These are phyloP conservation scores for Mythimna albipuncta DNA, from an alignment of 2,888 invertebrate species.

Conservation along the genomic window DNA sequence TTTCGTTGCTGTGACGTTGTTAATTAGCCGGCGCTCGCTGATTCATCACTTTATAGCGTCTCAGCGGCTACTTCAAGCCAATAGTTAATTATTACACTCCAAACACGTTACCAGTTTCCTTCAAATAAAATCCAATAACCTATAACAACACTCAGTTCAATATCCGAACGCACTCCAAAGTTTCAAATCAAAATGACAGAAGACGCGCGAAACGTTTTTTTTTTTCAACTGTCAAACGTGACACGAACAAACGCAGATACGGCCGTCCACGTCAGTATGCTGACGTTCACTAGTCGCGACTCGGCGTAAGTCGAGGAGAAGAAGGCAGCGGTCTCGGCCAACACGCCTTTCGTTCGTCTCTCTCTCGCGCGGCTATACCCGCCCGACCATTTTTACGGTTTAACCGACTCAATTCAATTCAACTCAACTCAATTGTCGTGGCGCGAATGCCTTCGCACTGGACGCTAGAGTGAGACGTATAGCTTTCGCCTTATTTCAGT, in stretches of 20 bases:
- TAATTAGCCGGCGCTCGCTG: constrained; percentile 90
- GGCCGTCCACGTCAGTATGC: constrained; percentile 87
- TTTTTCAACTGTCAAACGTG: constrained; percentile 83
- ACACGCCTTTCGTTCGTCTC: constrained; percentile 90
- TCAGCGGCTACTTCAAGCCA: constrained; percentile 84
- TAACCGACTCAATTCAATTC: constrained; percentile 90
- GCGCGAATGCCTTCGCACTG: constrained; percentile 88
- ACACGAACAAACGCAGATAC: constrained; percentile 78
- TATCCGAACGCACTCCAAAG: constrained; percentile 80
- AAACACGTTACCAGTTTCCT: constrained; percentile 74
- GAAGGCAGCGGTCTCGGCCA: constrained; percentile 90
- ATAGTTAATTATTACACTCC: constrained; percentile 82
- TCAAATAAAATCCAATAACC: constrained; percentile 64
- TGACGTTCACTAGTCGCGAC: constrained; percentile 89
- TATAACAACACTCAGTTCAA: constrained; percentile 76
- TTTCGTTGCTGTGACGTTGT: constrained; percentile 86
- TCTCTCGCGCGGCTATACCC: constrained; percentile 87
- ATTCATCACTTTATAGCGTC: constrained; percentile 90
- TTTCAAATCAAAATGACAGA: constrained; percentile 82
- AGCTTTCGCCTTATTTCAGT: constrained; percentile 80
- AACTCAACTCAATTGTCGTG: constrained; percentile 91
- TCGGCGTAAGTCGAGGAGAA: constrained; percentile 89
- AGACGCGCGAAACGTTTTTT: constrained; percentile 88
- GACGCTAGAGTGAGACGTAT: constrained; percentile 89
- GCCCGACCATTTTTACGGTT: constrained; percentile 90